Percentiles rank a stretch among this genome's conserved stretches.
These are phyloP conservation scores for Oophaga pumilio DNA, from an alignment of 2,113 vertebrate genomes.

Conservation along the genomic window DNA sequence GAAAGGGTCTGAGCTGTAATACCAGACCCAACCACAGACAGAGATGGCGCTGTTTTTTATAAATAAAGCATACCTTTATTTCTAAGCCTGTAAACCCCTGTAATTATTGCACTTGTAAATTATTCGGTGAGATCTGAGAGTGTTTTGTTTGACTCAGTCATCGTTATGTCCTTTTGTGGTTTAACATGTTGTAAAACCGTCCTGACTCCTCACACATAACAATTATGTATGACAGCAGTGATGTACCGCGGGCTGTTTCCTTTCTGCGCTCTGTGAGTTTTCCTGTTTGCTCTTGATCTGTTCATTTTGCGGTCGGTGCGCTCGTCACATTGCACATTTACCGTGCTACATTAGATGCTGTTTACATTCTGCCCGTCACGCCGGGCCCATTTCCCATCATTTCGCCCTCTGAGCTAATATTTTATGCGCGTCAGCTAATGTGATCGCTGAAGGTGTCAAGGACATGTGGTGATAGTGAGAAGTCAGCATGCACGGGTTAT, in stretches of 20 bases:
- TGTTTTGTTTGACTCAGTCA: not conserved
- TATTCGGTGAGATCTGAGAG: not conserved
- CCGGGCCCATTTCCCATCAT: slow-evolving; percentile 18
- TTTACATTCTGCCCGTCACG: slow-evolving; percentile 1
- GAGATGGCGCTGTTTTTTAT: not conserved
- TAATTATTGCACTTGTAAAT: not conserved
- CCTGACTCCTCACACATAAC: not conserved
- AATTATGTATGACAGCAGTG: not conserved
- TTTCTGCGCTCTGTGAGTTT: not conserved
- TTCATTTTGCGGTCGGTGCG: slow-evolving; percentile 34
- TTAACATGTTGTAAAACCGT: not conserved
- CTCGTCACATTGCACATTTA: slow-evolving; percentile 34
- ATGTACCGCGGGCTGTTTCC: not conserved
- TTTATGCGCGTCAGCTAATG: not conserved
- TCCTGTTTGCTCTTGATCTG: slow-evolving; percentile 2
- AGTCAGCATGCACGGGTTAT: not conserved
- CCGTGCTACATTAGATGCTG: slow-evolving; percentile 25
- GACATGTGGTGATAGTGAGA: not conserved
- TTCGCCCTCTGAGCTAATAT: not conserved
- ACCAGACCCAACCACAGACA: not conserved
- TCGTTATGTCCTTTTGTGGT: not conserved
- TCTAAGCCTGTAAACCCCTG: not conserved
- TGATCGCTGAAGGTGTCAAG: slow-evolving; percentile 7
- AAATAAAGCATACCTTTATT: not conserved
- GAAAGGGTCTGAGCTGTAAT: not conserved